Conservation (phyloP, 37 sponge, comb jelly and placozoan genomes). For the Cliona cf. orientalis region DNA sequence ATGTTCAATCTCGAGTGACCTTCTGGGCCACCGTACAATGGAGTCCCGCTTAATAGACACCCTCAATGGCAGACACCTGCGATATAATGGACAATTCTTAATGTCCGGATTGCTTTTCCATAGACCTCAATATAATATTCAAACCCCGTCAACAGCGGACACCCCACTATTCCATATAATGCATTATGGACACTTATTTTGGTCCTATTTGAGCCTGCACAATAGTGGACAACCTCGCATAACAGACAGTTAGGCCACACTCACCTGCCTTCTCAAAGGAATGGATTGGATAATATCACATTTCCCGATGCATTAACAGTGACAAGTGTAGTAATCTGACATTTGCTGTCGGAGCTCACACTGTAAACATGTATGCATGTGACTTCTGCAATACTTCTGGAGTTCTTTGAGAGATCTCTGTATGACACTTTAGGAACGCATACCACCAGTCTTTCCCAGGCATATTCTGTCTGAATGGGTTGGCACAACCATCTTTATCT, state of each 20-base stretch:
- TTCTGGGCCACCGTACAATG: too few relatives aligned
- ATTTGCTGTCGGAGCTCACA: conserved; percentile 13
- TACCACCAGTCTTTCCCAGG: conserved; percentile 57
- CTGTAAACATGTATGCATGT: conserved; percentile 8
- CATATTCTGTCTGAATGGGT: conserved; percentile 27
- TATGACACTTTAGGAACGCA: conserved; percentile 30
- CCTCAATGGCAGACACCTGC: too few relatives aligned
- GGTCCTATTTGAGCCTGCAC: too few relatives aligned
- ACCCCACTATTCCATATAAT: too few relatives aligned
- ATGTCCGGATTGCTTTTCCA: too few relatives aligned
- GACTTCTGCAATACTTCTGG: conserved; percentile 12
- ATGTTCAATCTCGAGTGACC: too few relatives aligned
- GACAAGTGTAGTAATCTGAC: conserved; percentile 27
- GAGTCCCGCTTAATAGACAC: too few relatives aligned
- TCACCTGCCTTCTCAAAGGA: conserved; percentile 25
- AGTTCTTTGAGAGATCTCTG: conserved; percentile 1
- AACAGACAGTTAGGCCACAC: conserved; percentile 9
- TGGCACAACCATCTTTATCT: conserved; percentile 25
- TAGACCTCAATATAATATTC: too few relatives aligned
- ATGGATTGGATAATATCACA: conserved; percentile 16
- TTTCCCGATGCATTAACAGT: conserved; percentile 26
- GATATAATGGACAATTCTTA: too few relatives aligned
- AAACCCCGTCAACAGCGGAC: too few relatives aligned
- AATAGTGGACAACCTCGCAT: too few relatives aligned
- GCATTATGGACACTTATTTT: too few relatives aligned